Conservation (phyloP, 2,797 vertebrate genomes). For the Dermochelys coriacea region DNA sequence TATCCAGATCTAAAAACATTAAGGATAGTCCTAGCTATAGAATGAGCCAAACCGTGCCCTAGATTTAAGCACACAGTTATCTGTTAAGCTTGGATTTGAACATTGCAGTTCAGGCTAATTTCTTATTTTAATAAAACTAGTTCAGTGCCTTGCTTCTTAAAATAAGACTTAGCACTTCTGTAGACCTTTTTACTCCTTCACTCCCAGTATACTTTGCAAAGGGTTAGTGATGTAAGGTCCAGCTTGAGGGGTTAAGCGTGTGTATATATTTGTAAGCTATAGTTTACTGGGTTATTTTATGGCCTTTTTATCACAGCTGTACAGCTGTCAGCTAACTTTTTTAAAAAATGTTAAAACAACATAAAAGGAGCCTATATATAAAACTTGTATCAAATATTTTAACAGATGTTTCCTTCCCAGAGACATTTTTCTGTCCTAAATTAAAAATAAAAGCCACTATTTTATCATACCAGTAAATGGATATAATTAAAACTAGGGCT, state of each 20-base stretch:
- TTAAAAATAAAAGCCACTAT: slow-evolving; percentile 62
- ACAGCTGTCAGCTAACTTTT: neutral
- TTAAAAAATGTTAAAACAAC: neutral
- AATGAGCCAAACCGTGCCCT: neutral
- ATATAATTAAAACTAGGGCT: neutral
- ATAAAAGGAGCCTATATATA: slow-evolving; percentile 31
- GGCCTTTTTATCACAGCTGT: neutral
- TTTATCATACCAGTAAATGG: neutral
- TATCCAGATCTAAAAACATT: neutral
- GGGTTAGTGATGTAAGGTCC: neutral
- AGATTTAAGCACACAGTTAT: neutral
- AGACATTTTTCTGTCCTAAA: slow-evolving; percentile 60
- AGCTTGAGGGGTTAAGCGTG: neutral
- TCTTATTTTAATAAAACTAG: neutral
- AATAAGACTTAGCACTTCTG: neutral
- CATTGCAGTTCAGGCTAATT: neutral
- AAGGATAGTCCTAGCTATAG: neutral
- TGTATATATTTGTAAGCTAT: neutral
- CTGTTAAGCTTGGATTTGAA: neutral
- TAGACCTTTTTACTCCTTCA: neutral
- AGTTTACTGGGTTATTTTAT: rapidly evolving
- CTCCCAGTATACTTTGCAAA: neutral
- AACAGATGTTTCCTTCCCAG: slow-evolving; percentile 80
- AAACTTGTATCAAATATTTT: slow-evolving; percentile 33
- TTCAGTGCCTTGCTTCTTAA: neutral